These are phyloP conservation scores for Ctenochaetus hawaiiensis DNA, from an alignment of 2,797 vertebrate species.

Conservation along the genomic window DNA sequence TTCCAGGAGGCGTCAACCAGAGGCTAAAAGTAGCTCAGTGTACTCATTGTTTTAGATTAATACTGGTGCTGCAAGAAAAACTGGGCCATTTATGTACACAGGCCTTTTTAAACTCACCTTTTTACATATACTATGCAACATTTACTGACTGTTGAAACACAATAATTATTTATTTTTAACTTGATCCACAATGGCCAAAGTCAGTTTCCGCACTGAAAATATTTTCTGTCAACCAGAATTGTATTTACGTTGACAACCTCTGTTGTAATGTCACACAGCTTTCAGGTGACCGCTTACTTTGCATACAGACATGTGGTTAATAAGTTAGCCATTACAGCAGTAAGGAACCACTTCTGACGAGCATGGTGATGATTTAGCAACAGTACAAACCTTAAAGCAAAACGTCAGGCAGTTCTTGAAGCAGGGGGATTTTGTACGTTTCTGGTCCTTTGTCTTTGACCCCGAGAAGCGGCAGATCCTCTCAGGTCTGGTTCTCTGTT, in stretches of 20 bases:
- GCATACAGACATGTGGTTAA: conserved; percentile 17
- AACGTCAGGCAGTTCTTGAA: conserved; percentile 68
- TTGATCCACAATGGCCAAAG: background rate
- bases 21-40: conserved; percentile 48
- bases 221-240: background rate
- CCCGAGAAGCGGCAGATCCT: conserved; percentile 51
- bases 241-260: background rate
- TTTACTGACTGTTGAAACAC: background rate
- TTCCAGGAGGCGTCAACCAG: conserved; percentile 62
- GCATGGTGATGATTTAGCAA: background rate
- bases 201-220: background rate
- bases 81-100: background rate
- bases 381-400: conserved; percentile 77
- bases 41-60: conserved; percentile 63
- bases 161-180: background rate
- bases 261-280: background rate
- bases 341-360: background rate
- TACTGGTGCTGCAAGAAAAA: conserved; percentile 15
- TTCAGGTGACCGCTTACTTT: conserved; percentile 12
- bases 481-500: conserved; percentile 56
- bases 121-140: background rate
- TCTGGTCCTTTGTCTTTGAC: conserved; percentile 62
- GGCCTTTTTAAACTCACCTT: background rate
- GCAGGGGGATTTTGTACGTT: conserved; percentile 52
- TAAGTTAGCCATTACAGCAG: conserved; percentile 16